These are phyloP conservation scores for Tokudaia muenninki DNA, from an alignment of 2,797 vertebrate genomes.

Conservation along the genomic window DNA sequence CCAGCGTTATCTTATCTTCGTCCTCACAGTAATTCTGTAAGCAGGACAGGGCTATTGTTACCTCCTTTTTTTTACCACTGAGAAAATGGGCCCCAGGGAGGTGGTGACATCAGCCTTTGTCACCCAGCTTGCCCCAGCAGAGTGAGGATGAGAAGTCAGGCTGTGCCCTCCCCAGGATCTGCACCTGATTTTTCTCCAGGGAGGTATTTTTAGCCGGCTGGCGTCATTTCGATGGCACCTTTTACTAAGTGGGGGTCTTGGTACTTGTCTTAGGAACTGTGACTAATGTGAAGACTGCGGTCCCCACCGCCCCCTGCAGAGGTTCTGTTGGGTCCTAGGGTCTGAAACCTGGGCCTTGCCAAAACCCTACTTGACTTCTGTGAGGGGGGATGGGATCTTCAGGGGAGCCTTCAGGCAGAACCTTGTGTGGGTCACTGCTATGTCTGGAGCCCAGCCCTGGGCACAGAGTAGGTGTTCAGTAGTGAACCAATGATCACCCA, in stretches of 20 bases:
- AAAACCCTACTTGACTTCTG: not conserved
- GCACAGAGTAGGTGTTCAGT: not conserved
- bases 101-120: not conserved
- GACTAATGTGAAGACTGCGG: conserved; percentile 15
- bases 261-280: not conserved
- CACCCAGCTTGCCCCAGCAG: not conserved
- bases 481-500: not conserved
- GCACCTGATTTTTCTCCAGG: not conserved
- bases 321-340: not conserved
- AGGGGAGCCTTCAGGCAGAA: not conserved
- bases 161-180: not conserved
- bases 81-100: not conserved
- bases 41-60: rapidly evolving
- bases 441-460: not conserved
- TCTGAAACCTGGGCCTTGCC: conserved; percentile 1
- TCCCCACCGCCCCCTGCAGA: not conserved
- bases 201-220: conserved; percentile 64
- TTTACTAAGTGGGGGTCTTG: conserved; percentile 71
- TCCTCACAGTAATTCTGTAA: not conserved
- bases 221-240: conserved; percentile 49
- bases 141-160: not conserved
- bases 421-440: not conserved
- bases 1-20: not conserved
- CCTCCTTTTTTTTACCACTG: not conserved
- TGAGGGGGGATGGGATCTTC: not conserved